Percentiles rank a stretch among this genome's conserved stretches.
Evolutionary conservation across 1,140 invertebrate species (phyloP).

Genomic region (Zeugodacus cucurbitae): DNA sequence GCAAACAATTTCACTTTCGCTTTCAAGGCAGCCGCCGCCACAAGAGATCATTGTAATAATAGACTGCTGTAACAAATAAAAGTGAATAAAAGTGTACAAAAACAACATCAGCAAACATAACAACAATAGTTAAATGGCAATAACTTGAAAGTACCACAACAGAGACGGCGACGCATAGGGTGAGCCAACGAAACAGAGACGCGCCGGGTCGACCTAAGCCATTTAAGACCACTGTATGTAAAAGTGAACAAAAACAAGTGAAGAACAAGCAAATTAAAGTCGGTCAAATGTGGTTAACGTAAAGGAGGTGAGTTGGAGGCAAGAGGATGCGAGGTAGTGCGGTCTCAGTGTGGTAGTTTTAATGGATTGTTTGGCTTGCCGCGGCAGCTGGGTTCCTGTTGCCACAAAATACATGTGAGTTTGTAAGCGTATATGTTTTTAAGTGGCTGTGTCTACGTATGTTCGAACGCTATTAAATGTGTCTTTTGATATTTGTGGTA

Average conservation of each 20-base stretch:
- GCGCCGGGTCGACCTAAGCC: not conserved
- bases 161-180: not conserved
- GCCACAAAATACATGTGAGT: not conserved
- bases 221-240: not conserved
- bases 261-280: not conserved
- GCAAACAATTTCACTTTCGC: conserved; percentile 38
- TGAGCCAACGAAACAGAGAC: no score
- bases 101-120: not conserved
- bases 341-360: not conserved
- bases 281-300: conserved; percentile 5
- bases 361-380: not conserved
- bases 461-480: not conserved
- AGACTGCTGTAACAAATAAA: conserved; percentile 6
- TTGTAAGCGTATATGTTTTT: not conserved
- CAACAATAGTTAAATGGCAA: conserved; percentile 27
- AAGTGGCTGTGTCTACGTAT: not conserved
- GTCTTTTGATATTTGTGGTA: not conserved
- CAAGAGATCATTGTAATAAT: not conserved
- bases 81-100: not conserved
- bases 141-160: not conserved
- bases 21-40: conserved; percentile 15
- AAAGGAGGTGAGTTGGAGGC: not conserved
- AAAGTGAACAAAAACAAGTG: not conserved
- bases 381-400: not conserved
- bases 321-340: not conserved